Evolutionary conservation across 2,888 invertebrate genomes (phyloP), one percentile per base, ranked within the genome.

Genomic region (Ichneumoninae sp.): DNA sequence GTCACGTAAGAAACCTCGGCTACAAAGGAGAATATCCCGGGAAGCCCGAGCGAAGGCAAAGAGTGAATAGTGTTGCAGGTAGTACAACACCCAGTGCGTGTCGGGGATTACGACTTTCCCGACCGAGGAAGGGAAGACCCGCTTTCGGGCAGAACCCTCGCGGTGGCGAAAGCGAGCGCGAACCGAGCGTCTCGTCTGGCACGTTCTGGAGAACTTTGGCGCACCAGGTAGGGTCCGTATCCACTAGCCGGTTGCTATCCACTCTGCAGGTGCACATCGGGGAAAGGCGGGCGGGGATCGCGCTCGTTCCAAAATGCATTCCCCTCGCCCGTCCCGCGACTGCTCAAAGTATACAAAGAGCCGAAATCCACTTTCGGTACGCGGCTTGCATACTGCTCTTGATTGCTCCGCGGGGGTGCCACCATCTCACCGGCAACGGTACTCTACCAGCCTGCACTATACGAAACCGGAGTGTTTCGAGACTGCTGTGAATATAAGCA

Each of bases 351-450:
- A 84, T 78, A 81, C 84, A 84, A 80, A 81, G 77, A 84, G 80
- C 77, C 74, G 54, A 81, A 84, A 84, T 84, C 72, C 84, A 84
- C 84, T 81, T 84, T 81, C 65, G 77, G 74, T 57, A 81, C 81
- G 81, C 74, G 78, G 84, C 74, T 75, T 70, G 84, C 84, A 84
- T 84, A 81, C 80, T 74, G 69, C 40, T 70, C 74, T 81, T 81
- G 84, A 84, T 84, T 84, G 84, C 84, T 75, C 78, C 47, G 47
- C 74, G 50, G 74, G 74, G 62, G 72, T 33, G 52, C 66, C 50
- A 44, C 52, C 50, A 19, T 33, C 52, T 40, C 68, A 47, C 40
- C 36, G 65, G 33, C 65, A 36, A 66, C n/a, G 47, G 62, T 33
- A 62, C 62, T 62, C 30, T 5, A 4, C 72, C 30, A n/a, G 19